Evolutionary conservation across 2,888 invertebrate species (phyloP), one percentile per base, ranked within the genome.

Genomic region (Eledona agricola): DNA sequence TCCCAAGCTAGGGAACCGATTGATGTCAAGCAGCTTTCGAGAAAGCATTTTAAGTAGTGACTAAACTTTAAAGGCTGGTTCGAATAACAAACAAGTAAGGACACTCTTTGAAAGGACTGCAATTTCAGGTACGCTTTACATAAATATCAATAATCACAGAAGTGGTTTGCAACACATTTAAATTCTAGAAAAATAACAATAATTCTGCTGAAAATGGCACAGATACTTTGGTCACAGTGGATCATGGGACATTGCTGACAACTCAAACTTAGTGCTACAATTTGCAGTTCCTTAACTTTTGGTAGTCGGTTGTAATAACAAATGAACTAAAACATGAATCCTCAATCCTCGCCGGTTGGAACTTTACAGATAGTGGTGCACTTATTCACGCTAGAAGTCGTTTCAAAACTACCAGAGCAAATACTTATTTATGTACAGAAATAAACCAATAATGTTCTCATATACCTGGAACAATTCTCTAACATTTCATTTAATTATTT

Each of bases 111-210:
- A 4, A 12, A 31, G 20, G 6, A 11, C 19, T 46, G 23, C 25
- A 26, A 13, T 53, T 51, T 57, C 60, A 60, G 60, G 58, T 60
- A 60, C 58, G 37, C 17, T 46, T 53, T 43, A 46, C 40, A 46
- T 50, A 53, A 57, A 50, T 43, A 47, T 49, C 55, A 54, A 26
- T 35, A 54, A 60, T 60, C 60, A 60, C 60, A 60, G 59, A 59
- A 53, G 34, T 50, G 51, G 53, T 42, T 46, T 23, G 46, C 38
- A 47, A 45, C 28, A 51, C 28, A 46, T 52, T 25, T 28, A 32
- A 43, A 42, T 53, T 49, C 32, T 34, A 46, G 20, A 7, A 43
- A 49, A 49, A 7, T 38, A 35, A 37, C 15, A 42, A 51, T 11
- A 34, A 37, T 23, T 28, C 22, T 46, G 31, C 26, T 46, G 38